Percentiles rank a stretch among this genome's conserved stretches.
Evolutionary conservation across 2,113 vertebrate species (phyloP).

Genomic region (Merops nubicus): DNA sequence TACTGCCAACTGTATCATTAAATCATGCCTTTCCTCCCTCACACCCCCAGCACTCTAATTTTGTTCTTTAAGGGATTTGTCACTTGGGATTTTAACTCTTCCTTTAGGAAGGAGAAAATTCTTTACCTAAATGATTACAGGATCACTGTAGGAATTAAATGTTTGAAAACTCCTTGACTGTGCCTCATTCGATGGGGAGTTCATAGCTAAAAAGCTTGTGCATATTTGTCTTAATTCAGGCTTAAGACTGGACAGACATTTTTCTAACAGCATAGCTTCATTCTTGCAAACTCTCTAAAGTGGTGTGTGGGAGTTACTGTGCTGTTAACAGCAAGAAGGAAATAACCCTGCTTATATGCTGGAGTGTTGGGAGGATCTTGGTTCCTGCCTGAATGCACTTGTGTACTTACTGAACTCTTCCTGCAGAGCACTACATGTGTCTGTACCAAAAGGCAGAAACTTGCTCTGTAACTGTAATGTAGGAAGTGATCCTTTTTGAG

Average conservation of each 20-base stretch:
- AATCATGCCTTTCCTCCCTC: constrained; percentile 9
- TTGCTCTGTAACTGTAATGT: background rate
- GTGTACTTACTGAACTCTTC: background rate
- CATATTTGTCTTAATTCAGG: background rate
- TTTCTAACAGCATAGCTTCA: background rate
- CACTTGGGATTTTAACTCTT: constrained; percentile 19
- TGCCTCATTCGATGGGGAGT: background rate
- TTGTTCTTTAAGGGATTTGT: constrained; percentile 9
- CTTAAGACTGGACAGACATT: background rate
- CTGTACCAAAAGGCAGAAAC: background rate
- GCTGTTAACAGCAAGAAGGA: background rate
- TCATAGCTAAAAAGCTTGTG: background rate
- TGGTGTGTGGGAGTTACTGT: background rate
- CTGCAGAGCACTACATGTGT: background rate
- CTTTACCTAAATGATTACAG: constrained; percentile 9
- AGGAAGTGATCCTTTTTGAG: background rate
- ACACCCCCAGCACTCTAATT: background rate
- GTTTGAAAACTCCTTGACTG: background rate
- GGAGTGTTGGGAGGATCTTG: background rate
- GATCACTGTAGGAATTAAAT: background rate
- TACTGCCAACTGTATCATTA: constrained; percentile 11
- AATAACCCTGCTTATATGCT: background rate
- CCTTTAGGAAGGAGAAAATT: constrained; percentile 12
- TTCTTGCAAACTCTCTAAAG: background rate
- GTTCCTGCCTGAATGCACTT: background rate